Evolutionary conservation across 2,113 vertebrate genomes (phyloP), one percentile per base, ranked within the genome.

Genomic region (Sphyrna mokarran): DNA sequence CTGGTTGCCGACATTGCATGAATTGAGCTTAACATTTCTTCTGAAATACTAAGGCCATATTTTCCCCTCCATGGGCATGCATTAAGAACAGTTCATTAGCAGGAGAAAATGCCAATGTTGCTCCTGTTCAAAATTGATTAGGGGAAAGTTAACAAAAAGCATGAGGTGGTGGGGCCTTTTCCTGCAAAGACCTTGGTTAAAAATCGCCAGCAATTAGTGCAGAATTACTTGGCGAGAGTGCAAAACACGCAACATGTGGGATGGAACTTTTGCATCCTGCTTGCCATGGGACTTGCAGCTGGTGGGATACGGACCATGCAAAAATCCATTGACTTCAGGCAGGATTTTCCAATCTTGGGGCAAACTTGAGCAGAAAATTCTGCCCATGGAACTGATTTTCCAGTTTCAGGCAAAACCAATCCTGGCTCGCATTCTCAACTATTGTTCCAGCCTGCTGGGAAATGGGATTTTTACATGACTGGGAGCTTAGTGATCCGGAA

Each of bases 21-120:
- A 80, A 80, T 80, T 80, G 78, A 83, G 78, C 78, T 54, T 87
- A 87, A 86, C 26, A 48, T 89, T 89, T 58, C 86, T 18, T 90
- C 29, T 29, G 20, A 91, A 37, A 22, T 66, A 63, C 14, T 2
- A 66, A 33, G 33, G 58, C 11, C 14, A n/a, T 61, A 89, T 89
- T 29, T 54, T 14, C 43, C 54, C n/a, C 54, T 91, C 11, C 6
- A 58, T 66, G 58, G 58, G 6, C 58, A 66, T 37, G 58, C 29
- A 16, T n/a, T 8, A 63, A n/a, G 0, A 91, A 63, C 26, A 37
- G 89, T 63, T 16, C n/a, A 63, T 80, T 33, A 63, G 0, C 22
- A 13, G 26, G 48, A 26, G 48, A 54, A 89, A 13, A 54, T 29
- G n/a, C 48, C 48, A 29, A 9, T 89, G 13, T 63, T 6, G 89